A percentile compares a stretch with the other conserved stretches of the same genome.
Evolutionary conservation across 2,888 invertebrate species (phyloP).

Genomic region (Ethmia dodecea): DNA sequence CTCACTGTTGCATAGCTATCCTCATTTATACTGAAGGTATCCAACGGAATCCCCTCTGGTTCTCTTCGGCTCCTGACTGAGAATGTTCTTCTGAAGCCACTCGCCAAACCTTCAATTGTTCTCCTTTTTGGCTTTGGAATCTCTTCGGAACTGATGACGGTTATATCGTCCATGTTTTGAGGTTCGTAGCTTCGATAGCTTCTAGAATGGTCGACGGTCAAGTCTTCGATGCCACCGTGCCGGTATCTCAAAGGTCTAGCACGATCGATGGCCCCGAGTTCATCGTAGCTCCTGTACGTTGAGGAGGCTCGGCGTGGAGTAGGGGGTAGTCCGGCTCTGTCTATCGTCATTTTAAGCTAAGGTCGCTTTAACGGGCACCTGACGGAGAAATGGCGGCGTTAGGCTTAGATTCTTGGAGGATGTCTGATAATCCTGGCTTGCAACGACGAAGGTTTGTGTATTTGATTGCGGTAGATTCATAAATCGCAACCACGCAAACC

Average conservation of each 20-base stretch:
- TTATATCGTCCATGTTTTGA: constrained; percentile 61
- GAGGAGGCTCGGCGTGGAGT: constrained; percentile 60
- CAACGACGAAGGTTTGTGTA: no score
- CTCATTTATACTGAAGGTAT: constrained; percentile 55
- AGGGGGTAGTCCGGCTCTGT: constrained; percentile 61
- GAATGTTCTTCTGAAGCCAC: constrained; percentile 64
- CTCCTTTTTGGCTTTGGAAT: constrained; percentile 54
- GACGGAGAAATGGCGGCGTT: constrained; percentile 41
- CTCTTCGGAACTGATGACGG: constrained; percentile 68
- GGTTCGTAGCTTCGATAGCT: constrained; percentile 43
- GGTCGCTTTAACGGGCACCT: constrained; percentile 44
- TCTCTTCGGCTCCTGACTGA: constrained; percentile 59
- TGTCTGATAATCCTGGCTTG: constrained; percentile 43
- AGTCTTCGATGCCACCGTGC: constrained; percentile 63
- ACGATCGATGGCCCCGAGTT: constrained; percentile 58
- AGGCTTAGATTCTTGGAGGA: constrained; percentile 23
- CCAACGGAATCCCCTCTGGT: constrained; percentile 59
- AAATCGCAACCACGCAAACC: no score
- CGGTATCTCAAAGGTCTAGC: constrained; percentile 55
- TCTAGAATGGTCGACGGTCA: constrained; percentile 45
- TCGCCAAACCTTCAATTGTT: constrained; percentile 64
- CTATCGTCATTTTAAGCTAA: constrained; percentile 59
- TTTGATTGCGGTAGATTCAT: no score
- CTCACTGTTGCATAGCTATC: constrained; percentile 65
- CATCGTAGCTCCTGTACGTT: constrained; percentile 70